Base-by-base conservation (phyloP, 2,888 invertebrate species). In the Agrochola macilenta region DNA sequence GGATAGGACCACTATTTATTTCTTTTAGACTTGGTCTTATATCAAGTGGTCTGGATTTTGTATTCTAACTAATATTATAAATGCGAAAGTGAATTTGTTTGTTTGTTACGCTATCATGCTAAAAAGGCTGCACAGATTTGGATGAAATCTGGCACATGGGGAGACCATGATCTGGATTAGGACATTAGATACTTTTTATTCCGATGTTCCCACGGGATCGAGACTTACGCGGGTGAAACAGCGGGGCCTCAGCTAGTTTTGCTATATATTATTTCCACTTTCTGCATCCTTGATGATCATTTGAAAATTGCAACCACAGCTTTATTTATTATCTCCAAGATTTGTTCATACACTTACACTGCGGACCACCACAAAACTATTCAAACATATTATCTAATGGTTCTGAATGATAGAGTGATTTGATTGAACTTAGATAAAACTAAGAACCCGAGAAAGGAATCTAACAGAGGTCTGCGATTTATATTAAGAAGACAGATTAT, bases 1-100 rank as follows among this genome's bases (percentile, higher is more conserved):
- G 61, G 83, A 78, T 78, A 78, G 26, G 61, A 61, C 57, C 49
- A 66, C 57, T 60, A 69, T 82, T 82, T 70, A 35, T 70, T 81
- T 66, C 68, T 78, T 78, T 83, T 58, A 68, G 7, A 52, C 35
- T 70, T 64, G 60, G 26, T 49, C n/a, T 35, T 70, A 46, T 57
- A 49, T 70, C 2, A 30, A 39, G 30, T 14, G 65, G 26, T 30
- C 2, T 58, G 49, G 49, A 49, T 30, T 30, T 61, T 60, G n/a
- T 20, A 57, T 46, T 12, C 5, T 14, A 46, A 14, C 46, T 46
- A 46, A 46, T 46, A 46, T 46, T 46, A 46, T 46, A 5, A 46
- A 46, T 14, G 46, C 46, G 5, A 46, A 46, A 46, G 46, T 46
- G 14, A 46, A 30, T 30, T 30, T 30, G 46, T 46, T 46, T 46